These are phyloP conservation scores for Alca torda DNA, from an alignment of 2,797 vertebrate species.

Conservation along the genomic window DNA sequence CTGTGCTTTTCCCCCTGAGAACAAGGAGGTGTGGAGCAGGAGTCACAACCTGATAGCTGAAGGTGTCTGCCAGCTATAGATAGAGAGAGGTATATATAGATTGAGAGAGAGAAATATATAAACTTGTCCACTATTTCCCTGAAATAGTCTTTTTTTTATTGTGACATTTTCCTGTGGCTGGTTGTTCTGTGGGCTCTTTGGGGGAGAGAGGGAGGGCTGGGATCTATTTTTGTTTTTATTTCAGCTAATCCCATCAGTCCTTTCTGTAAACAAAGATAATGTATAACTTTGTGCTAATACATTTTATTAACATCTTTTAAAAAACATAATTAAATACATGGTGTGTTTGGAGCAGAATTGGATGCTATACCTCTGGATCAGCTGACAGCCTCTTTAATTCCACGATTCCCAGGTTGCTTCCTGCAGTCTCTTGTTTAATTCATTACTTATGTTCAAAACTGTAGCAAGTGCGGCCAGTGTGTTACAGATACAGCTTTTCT, in stretches of 20 bases:
- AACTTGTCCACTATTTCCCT: neutral
- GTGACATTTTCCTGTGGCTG: neutral
- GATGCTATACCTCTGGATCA: neutral
- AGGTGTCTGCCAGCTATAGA: neutral
- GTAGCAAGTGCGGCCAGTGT: neutral
- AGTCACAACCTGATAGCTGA: neutral
- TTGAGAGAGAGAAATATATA: too few species aligned
- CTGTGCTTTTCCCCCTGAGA: neutral
- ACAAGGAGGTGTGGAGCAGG: neutral
- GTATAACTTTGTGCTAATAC: neutral
- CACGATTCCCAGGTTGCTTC: neutral
- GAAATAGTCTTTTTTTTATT: neutral
- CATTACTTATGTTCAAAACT: neutral
- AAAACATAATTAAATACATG: neutral
- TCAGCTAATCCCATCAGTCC: neutral
- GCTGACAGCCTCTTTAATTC: neutral
- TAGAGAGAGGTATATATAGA: neutral
- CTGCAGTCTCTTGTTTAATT: neutral
- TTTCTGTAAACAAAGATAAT: neutral
- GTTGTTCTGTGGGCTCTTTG: neutral
- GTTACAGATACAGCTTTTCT: neutral
- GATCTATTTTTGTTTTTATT: neutral
- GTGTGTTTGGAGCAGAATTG: neutral
- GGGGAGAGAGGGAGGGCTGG: fast-evolving
- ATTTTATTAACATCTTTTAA: neutral